phyloP scores from a whole-genome alignment of 1,140 invertebrate genomes.

The Phenacoccus solenopsis region DNA sequence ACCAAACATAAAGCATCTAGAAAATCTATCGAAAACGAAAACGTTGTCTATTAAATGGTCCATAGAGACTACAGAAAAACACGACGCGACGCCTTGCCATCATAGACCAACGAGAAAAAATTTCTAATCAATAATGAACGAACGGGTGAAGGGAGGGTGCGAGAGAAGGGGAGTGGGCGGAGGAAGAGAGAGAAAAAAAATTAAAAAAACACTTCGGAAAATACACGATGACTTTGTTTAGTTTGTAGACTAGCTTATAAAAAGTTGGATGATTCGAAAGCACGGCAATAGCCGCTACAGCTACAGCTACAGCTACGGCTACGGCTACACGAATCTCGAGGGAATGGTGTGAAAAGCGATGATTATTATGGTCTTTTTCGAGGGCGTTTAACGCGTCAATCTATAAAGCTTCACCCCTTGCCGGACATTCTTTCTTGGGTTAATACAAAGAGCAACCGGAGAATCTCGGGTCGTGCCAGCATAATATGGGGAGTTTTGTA shows the following conservation, averaged over 20 bases:
- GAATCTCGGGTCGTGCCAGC: not conserved
- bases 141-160: too few species aligned
- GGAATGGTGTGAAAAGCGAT: not conserved
- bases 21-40: too few species aligned
- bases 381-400: conserved; percentile 1
- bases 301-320: too few species aligned
- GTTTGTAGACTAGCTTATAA: not conserved
- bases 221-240: not conserved
- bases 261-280: not conserved
- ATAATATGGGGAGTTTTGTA: not conserved
- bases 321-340: conserved; percentile 1
- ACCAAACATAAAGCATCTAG: too few species aligned
- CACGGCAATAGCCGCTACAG: too few species aligned
- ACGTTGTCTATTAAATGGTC: too few species aligned
- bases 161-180: too few species aligned
- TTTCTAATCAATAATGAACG: too few species aligned
- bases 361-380: conserved; percentile 2
- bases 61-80: too few species aligned
- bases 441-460: not conserved
- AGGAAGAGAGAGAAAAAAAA: too few species aligned
- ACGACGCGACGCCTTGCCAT: too few species aligned
- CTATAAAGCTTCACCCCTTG: not conserved
- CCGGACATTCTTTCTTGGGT: not conserved
- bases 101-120: too few species aligned
- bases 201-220: not conserved